Evolutionary conservation across 2,888 invertebrate genomes (phyloP), one percentile per base, ranked within the genome.

Genomic region (Micoletzkya japonica): DNA sequence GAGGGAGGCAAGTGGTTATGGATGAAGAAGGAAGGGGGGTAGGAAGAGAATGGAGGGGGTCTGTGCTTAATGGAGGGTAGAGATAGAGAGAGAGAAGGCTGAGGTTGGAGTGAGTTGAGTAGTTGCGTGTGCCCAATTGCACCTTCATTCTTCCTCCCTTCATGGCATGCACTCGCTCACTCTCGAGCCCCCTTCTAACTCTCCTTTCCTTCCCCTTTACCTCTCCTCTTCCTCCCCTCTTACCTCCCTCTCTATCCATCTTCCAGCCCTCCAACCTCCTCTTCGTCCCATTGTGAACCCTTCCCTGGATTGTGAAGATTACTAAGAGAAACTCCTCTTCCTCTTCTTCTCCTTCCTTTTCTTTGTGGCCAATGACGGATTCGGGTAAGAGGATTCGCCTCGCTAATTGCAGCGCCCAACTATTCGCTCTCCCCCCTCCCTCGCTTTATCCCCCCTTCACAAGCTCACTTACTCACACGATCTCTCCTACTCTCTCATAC

Each of bases 211-310:
- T 34, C 37, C 34, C 30, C 64, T 64, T 36, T 52, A 34, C 37
- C 66, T 66, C 66, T 66, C 36, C 36, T 66, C 54, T 24, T 20
- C 37, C 66, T 54, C 66, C n/a, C 64, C 37, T 4, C 37, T 28
- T 36, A 52, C 54, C 64, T n/a, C 58, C 30, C 32, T 58, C 58
- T 58, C 58, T 58, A 4, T 58, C 49, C n/a, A n/a, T 44, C 49
- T 44, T n/a, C 10, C 17, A 6, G 24, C n/a, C 52, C 50, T 50
- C 50, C 24, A 36, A 50, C 50, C 49, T 50, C 50, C 63, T n/a
- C n/a, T n/a, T n/a, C n/a, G n/a, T n/a, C n/a, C n/a, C 44, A 49
- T 63, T 36, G 36, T 50, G 34, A 36, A 30, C 49, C 50, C 63
- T 36, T 44, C 20, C 20, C 44, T 20, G 14, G 14, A 10, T 44